Base-by-base conservation (phyloP, 2,113 vertebrate genomes). In the Poeciliopsis occidentalis region DNA sequence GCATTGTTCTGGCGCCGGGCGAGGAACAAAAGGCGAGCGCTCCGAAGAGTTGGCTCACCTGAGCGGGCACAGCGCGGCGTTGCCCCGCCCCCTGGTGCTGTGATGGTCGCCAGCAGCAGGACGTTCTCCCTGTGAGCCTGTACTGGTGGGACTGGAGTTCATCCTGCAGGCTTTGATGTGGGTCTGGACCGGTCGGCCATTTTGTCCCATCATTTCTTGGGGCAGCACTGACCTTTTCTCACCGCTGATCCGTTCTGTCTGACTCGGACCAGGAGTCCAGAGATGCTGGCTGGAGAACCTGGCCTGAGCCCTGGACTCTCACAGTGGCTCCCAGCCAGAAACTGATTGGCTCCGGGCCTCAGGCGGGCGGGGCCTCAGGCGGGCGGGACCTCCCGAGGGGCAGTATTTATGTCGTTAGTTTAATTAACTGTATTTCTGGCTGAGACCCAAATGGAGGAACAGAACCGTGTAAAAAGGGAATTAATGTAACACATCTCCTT, bases 21-120 rank as follows among this genome's bases (percentile, higher is more conserved):
- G 61, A 80, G 90, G 85, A 92, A 93, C 87, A 93, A 94, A 91
- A 90, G 83, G 81, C 61, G 71, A 84, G 65, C 57, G 78, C 93
- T 90, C 71, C 64, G 67, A 89, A 92, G 90, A 92, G 90, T 90
- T 89, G 34, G 34, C 34, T 37, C 34, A 37, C 34, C 34, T 37
- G 34, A 37, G 81, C 60, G 71, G 83, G 64, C 57, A 76, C 93
- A 90, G 70, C 65, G 67, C 89, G 92, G 90, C 92, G 90, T 90
- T 88, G 51, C 81, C 66, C 13, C 5, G 62, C 81, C 83, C 91
- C 87, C 89, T 60, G 82, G 71, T 65, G 22, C 22, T 24, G 24
- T 39, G 64, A 64, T 30, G 30, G 34, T 37, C 34, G 34, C 34
- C 34, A 37, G 34, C 34, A 37, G 34, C 34, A 37, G 34, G 34